Evolutionary conservation across 2,113 vertebrate genomes (phyloP), one percentile per base, ranked within the genome.

Genomic region (Oryzias javanicus): DNA sequence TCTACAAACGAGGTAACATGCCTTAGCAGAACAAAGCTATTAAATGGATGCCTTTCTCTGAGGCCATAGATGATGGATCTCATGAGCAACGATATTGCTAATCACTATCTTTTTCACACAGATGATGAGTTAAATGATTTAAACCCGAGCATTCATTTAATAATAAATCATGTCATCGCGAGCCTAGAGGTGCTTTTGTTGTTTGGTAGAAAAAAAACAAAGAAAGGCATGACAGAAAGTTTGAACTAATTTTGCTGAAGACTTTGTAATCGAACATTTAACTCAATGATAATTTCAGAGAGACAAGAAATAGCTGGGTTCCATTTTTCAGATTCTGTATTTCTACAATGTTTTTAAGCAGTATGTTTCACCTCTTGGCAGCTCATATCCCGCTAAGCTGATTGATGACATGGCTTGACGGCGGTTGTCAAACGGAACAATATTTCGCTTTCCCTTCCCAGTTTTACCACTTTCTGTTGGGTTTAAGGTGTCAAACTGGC

Each of bases 91-190:
- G 64, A 55, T 79, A 76, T 75, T 64, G 70, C 73, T 74, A 72
- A 79, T 75, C 56, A 46, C 27, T 67, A 60, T 70, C 45, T 71
- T 83, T 56, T 61, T 48, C 60, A 72, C 72, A 76, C 55, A 70
- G 66, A 81, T 61, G 55, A 81, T 44, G 58, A 83, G 67, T 67
- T 65, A 61, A 76, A 78, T 69, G 63, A 85, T 51, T 76, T 64
- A 42, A 74, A 75, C 67, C 61, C 65, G 45, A 72, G 48, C 54
- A 53, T 27, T 65, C 22, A 49, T 59, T 72, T 52, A 40, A 52
- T 64, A 55, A 71, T 55, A 55, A 78, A 67, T 70, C 45, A 24
- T n/a, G 19, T 77, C 70, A 70, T 2, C 29, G 1, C 6, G 6
- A 16, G 42, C 66, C 46, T 22, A 6, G 59, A 75, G 69, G 56